Evolutionary conservation across 2,888 invertebrate genomes (phyloP).

Genomic region (Eueremaeus valkanovi): DNA sequence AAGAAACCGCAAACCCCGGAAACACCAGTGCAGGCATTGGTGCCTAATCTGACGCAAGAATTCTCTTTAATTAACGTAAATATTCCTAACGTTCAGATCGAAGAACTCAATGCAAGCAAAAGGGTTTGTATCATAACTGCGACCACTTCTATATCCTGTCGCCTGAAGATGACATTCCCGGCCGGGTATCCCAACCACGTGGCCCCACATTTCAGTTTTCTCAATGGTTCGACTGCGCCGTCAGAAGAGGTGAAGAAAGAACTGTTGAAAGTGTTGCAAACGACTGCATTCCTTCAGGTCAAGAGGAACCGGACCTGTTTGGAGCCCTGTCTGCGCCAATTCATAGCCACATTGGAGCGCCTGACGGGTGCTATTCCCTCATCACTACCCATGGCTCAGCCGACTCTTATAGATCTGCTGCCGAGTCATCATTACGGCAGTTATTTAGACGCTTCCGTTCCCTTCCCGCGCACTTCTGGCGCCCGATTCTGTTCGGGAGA

Average conservation of each 20-base stretch:
- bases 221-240: constrained; percentile 61
- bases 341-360: constrained; percentile 54
- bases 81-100: constrained; percentile 65
- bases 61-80: constrained; percentile 70
- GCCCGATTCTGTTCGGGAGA: constrained; percentile 85
- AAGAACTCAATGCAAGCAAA: constrained; percentile 55
- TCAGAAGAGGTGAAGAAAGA: constrained; percentile 68
- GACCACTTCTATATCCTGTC: constrained; percentile 32
- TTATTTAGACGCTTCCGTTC: constrained; percentile 66
- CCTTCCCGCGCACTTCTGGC: constrained; percentile 89
- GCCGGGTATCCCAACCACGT: constrained; percentile 67
- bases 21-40: neutral
- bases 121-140: constrained; percentile 40
- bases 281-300: constrained; percentile 64
- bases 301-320: constrained; percentile 79
- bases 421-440: constrained; percentile 48
- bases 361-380: constrained; percentile 16
- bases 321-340: constrained; percentile 74
- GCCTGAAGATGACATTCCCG: constrained; percentile 63
- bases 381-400: neutral
- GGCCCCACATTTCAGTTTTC: constrained; percentile 63
- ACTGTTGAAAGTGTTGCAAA: constrained; percentile 61
- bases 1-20: constrained; percentile 21
- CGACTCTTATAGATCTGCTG: neutral
- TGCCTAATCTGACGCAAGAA: constrained; percentile 61